These are phyloP conservation scores for Colaptes auratus DNA, from an alignment of 2,113 vertebrate species.

Conservation along the genomic window DNA sequence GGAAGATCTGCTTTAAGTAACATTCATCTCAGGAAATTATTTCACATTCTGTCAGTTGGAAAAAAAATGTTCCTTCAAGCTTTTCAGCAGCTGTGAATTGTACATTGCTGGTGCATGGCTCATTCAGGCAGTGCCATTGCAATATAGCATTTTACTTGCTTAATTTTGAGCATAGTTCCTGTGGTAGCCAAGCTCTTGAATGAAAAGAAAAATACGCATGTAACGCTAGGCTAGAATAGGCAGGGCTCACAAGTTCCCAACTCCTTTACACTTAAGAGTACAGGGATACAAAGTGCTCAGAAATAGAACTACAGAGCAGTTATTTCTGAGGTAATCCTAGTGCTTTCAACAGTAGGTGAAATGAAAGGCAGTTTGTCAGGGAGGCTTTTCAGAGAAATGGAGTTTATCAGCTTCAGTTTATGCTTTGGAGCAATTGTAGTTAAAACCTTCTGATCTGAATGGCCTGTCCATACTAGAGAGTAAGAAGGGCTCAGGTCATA, in stretches of 20 bases:
- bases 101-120: not conserved
- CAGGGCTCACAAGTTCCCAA: not conserved
- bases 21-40: not conserved
- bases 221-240: not conserved
- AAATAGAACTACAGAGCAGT: not conserved
- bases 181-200: not conserved
- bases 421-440: not conserved
- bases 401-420: not conserved
- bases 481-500: not conserved
- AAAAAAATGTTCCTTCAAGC: not conserved
- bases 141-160: not conserved
- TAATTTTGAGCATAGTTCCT: not conserved
- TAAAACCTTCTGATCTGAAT: not conserved
- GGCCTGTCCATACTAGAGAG: not conserved
- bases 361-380: not conserved
- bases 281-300: not conserved
- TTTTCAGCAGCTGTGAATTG: not conserved
- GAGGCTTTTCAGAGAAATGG: not conserved
- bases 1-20: not conserved
- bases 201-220: not conserved
- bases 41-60: not conserved
- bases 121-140: not conserved
- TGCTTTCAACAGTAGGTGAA: rapidly evolving
- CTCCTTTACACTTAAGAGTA: not conserved
- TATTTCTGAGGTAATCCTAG: not conserved